phyloP scores from a whole-genome alignment of 2,113 vertebrate genomes.

The Bombycilla garrulus region DNA sequence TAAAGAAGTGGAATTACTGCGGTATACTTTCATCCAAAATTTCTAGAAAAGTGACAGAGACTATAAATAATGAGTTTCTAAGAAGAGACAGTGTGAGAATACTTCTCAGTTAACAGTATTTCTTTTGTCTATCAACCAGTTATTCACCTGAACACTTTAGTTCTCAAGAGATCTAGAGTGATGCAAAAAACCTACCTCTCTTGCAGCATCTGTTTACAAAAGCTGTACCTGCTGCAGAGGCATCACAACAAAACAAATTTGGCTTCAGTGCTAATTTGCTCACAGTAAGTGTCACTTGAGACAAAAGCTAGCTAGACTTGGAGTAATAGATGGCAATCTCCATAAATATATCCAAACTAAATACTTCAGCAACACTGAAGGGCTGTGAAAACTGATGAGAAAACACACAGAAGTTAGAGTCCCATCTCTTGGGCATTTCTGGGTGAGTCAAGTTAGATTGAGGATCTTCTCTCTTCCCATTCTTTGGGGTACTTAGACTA shows the following conservation, averaged over 20 bases:
- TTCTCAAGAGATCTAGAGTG: conserved; percentile 53
- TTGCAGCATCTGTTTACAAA: conserved; percentile 61
- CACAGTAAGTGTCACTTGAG: neutral
- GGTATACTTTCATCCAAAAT: neutral
- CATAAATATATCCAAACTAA: neutral
- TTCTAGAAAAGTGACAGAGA: neutral
- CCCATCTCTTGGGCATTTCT: neutral
- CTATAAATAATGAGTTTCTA: neutral
- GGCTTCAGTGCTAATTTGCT: conserved; percentile 11
- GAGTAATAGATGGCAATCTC: neutral
- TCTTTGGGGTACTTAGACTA: neutral
- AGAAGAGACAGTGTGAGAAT: neutral
- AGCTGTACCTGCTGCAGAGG: conserved; percentile 21
- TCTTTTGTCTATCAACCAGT: conserved; percentile 24
- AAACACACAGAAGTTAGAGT: neutral
- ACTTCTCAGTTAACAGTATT: neutral
- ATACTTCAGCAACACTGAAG: neutral
- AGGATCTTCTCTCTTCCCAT: neutral
- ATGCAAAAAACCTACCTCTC: conserved; percentile 39
- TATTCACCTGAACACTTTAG: conserved; percentile 11
- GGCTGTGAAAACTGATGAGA: neutral
- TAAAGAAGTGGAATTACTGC: neutral
- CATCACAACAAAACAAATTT: conserved; percentile 12
- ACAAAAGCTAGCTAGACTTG: conserved; percentile 15
- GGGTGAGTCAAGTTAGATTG: neutral